Base-by-base conservation (phyloP, 2,797 vertebrate species). In the Sebastes umbrosus region DNA sequence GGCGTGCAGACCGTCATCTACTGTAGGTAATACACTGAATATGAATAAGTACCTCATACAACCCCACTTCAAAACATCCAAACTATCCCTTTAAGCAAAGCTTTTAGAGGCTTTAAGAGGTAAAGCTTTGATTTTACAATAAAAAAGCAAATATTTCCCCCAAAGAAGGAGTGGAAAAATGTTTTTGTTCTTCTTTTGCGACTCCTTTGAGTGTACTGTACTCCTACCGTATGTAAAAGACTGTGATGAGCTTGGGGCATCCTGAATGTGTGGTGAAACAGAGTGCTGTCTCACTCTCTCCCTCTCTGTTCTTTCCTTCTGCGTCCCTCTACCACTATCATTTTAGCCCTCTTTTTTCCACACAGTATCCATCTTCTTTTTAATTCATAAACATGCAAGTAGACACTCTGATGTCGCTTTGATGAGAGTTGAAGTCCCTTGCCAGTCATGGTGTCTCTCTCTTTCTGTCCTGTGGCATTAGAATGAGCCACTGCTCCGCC, bases 381-480 rank as follows among this genome's bases (percentile, higher is more conserved):
- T 75, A 64, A 13, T 73, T 84, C 66, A 74, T 79, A 71, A 86
- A 84, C 63, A 31, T 52, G 39, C 73, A 79, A 75, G 58, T 4
- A 50, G 29, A 75, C 71, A 36, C 63, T 79, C 66, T 70, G 71
- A 70, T 84, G 74, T 73, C 5, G 3, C 73, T 84, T 85, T 89
- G 80, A 87, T 88, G 63, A 80, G 78, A 88, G 82, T 88, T 70
- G 65, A 86, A 90, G 46, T 84, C 79, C 69, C 72, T 72, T 16
- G 18, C 20, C 25, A 4, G 31, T 67, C 57, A 9, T 65, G 31
- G 66, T 68, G 27, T 77, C 62, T 75, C 67, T 59, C 32, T 39
- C 62, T 65, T 43, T 74, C 80, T 83, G 70, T 87, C 81, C 82
- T 71, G 70, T 82, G 62, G 79, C 82, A 82, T 91, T 84, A 82